These are phyloP conservation scores for Torymus tubicola DNA, from an alignment of 2,888 invertebrate species.

Conservation along the genomic window DNA sequence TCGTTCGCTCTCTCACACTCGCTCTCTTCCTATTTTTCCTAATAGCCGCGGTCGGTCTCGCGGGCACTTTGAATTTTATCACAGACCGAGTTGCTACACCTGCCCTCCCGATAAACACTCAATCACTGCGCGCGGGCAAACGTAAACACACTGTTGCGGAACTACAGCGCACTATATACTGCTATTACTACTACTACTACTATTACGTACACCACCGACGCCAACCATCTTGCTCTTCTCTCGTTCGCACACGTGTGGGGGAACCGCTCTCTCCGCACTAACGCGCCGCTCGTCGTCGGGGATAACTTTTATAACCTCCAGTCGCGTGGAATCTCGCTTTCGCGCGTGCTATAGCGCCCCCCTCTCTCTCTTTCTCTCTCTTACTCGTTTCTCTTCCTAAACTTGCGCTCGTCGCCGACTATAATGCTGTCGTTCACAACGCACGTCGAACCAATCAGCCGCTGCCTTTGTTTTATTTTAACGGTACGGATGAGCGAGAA, in stretches of 20 bases:
- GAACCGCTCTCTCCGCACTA: constrained; percentile 62
- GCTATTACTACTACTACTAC: too few relatives aligned
- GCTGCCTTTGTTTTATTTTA: constrained; percentile 9
- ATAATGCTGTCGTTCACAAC: constrained; percentile 68
- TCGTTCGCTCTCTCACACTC: background rate
- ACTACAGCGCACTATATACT: background rate
- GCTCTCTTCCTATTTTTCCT: too few relatives aligned
- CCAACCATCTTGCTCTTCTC: too few relatives aligned
- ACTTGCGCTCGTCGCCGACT: constrained; percentile 58
- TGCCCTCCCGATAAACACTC: constrained; percentile 11
- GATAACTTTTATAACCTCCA: constrained; percentile 73
- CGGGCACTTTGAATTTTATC: constrained; percentile 22
- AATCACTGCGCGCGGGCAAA: constrained; percentile 11
- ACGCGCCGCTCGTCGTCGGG: constrained; percentile 61
- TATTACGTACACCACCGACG: too few relatives aligned
- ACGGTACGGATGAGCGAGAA: background rate
- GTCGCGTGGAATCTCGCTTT: constrained; percentile 52
- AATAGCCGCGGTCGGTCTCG: too few relatives aligned
- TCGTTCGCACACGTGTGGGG: too few relatives aligned
- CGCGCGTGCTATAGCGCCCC: too few relatives aligned
- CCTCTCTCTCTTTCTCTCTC: too few relatives aligned
- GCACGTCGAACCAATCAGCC: background rate
- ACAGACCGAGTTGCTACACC: too few relatives aligned
- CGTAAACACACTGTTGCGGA: constrained; percentile 8
- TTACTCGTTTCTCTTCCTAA: too few relatives aligned